phyloP scores from a whole-genome alignment of 2,113 vertebrate species.

The Xiphorhynchus elegans region DNA sequence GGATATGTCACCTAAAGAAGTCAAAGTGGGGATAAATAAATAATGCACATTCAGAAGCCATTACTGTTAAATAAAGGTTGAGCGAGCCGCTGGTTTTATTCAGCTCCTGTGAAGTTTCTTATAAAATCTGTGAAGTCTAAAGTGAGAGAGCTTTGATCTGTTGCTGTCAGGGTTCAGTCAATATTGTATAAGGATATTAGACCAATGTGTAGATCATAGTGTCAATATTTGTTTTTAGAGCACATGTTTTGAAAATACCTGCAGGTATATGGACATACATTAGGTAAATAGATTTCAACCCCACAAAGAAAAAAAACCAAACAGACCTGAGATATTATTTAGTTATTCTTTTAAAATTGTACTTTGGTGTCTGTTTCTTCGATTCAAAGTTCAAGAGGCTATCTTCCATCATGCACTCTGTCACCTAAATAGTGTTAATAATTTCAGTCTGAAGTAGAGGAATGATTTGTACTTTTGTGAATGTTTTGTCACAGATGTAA shows the following conservation, averaged over 20 bases:
- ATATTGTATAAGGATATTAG: not conserved
- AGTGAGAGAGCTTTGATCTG: not conserved
- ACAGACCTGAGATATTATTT: not conserved
- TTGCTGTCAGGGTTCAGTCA: not conserved
- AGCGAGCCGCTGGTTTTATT: not conserved
- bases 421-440: not conserved
- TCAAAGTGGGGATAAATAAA: slow-evolving; percentile 19
- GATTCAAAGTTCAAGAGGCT: not conserved
- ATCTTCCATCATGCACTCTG: not conserved
- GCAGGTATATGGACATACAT: not conserved
- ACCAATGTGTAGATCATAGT: no score
- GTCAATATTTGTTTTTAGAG: not conserved
- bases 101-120: not conserved
- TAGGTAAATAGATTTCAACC: not conserved
- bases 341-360: not conserved
- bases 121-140: not conserved
- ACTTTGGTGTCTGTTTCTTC: not conserved
- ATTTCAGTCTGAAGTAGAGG: not conserved
- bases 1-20: not conserved
- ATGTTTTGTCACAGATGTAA: not conserved
- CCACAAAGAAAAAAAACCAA: not conserved
- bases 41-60: not conserved
- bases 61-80: not conserved
- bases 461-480: not conserved
- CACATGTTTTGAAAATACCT: not conserved